Evolutionary conservation across 2,113 vertebrate genomes (phyloP), one percentile per base, ranked within the genome.

Genomic region (Melanerpes formicivorus): DNA sequence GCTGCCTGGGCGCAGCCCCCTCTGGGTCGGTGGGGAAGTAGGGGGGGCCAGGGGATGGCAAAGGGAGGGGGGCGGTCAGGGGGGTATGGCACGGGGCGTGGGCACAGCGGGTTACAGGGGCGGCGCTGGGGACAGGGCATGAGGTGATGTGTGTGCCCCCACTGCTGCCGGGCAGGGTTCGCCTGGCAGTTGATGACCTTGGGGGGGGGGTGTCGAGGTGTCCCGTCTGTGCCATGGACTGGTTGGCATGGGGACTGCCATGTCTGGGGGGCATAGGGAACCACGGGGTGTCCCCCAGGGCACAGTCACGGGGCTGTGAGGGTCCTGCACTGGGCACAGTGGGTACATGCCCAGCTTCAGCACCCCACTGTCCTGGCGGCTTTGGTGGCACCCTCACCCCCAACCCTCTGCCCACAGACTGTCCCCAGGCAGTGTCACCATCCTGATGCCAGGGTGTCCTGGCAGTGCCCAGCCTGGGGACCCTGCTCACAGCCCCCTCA

Each of bases 171-270:
- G 18, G 34, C 19, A 27, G 16, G 18, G 29, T 12, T 87, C 32
- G 17, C 71, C 64, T 54, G 65, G 65, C 72, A 7, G 7, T 8
- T 52, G 59, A 12, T 0, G 2, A 29, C 40, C 25, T 10, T 23
- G 80, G 29, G 21, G 25, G 19, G 37, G 30, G n/a, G 17, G 17
- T 8, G 9, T 18, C 44, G 50, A 40, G 18, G 44, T 52, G 60
- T 8, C 44, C 62, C 3, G 1, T 71, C 58, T 1, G 3, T 0
- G 0, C 76, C 30, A 1, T 0, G 37, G 64, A 11, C 9, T 4
- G 25, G 1, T 29, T 90, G 58, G 46, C 80, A 40, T 9, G 0
- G 54, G 59, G 26, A 6, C 7, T 44, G 80, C 32, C 29, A 0
- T 9, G 27, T 25, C 1, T 40, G 23, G 55, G 64, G 50, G 23